phyloP scores from a whole-genome alignment of 1,140 invertebrate genomes.

The Camponotus pennsylvanicus region DNA sequence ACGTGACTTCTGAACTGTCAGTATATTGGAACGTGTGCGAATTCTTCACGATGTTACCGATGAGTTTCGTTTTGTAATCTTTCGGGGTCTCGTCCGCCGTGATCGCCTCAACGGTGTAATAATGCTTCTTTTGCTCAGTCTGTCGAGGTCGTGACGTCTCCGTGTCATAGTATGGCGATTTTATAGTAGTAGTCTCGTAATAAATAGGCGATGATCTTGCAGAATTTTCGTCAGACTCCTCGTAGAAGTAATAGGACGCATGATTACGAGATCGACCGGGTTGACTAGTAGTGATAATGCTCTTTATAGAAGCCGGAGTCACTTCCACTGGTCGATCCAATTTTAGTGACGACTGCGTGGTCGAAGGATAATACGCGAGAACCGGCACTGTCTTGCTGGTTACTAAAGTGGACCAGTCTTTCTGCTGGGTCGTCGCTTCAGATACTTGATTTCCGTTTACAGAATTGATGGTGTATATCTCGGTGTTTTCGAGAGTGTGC shows the following conservation, averaged over 20 bases:
- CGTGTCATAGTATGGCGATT: slow-evolving; percentile 73
- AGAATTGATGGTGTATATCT: slow-evolving; percentile 70
- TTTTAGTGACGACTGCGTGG: slow-evolving; percentile 84
- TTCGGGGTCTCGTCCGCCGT: slow-evolving; percentile 72
- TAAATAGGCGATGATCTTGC: slow-evolving; percentile 72
- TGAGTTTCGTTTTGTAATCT: slow-evolving; percentile 77
- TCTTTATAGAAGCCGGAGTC: slow-evolving; percentile 78
- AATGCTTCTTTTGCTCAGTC: slow-evolving; percentile 74
- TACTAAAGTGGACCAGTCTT: slow-evolving; percentile 73
- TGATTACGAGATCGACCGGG: slow-evolving; percentile 73
- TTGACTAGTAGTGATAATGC: slow-evolving; percentile 70
- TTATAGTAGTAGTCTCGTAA: slow-evolving; percentile 78
- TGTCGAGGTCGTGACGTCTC: slow-evolving; percentile 50
- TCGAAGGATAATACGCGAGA: slow-evolving; percentile 87
- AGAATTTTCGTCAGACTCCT: slow-evolving; percentile 83
- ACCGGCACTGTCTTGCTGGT: slow-evolving; percentile 87
- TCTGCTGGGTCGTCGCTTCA: slow-evolving; percentile 44
- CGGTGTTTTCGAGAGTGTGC: slow-evolving; percentile 69
- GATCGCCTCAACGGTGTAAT: slow-evolving; percentile 77
- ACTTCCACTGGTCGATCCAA: slow-evolving; percentile 81
- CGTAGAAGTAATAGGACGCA: slow-evolving; percentile 84
- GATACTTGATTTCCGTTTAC: slow-evolving; percentile 68
- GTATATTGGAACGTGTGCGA: slow-evolving; percentile 77
- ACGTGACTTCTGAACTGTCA: slow-evolving; percentile 49
- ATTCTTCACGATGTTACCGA: slow-evolving; percentile 78